Evolutionary conservation across 2,797 vertebrate genomes (phyloP), one percentile per base, ranked within the genome.

Genomic region (Mormyrops attenuatus): DNA sequence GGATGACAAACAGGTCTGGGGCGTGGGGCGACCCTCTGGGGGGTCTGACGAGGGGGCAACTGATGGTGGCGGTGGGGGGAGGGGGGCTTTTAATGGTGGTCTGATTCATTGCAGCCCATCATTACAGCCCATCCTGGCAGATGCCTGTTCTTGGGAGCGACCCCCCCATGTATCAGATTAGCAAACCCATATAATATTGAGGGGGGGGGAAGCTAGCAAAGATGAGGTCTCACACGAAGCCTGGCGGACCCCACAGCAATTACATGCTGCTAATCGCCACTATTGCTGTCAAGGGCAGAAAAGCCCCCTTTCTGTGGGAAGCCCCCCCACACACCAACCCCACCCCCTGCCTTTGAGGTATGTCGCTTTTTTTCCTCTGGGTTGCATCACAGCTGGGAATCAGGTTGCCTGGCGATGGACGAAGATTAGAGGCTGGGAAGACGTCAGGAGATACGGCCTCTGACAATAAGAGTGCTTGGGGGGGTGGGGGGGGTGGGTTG

Each of bases 381-480:
- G 73, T 89, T 89, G 88, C 52, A 55, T 53, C 34, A 57, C 6
- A 13, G 15, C 15, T 44, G 88, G 53, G 50, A 20, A 26, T 44
- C 26, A 80, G 49, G 4, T 34, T 30, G 20, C 80, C 73, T 84
- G 77, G 17, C 22, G 50, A 89, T 52, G 69, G 50, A 41, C 0
- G 6, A 49, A 52, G 88, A 77, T 38, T 80, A 49, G 47, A 60
- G n/a, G 11, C 4, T 38, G 30, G n/a, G 41, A 15, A 3, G 34
- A 52, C 22, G 50, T 52, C 17, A 53, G 89, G 85, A 57, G 66
- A 87, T 47, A 0, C 91, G 92, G 93, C 93, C 92, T 95, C 94
- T 93, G 26, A 92, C 93, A 94, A 94, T 94, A 93, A 82, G 85
- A 17, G 0, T 77, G 90, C 92, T 92, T 92, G 93, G 73, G 89